Base-by-base conservation (phyloP, 2,888 invertebrate genomes). In the Apomyelois bistriatella region DNA sequence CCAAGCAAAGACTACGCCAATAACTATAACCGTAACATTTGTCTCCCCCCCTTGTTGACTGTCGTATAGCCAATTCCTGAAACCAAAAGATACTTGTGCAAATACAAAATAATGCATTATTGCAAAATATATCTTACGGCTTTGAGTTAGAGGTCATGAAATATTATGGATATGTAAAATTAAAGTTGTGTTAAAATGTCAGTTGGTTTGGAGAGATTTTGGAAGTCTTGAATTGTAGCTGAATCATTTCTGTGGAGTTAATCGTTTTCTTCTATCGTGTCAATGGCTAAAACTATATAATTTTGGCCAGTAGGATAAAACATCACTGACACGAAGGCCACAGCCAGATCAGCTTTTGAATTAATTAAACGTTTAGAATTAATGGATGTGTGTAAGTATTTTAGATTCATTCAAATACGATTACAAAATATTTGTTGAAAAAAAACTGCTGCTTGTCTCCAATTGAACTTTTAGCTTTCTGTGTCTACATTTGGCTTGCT, bases 21-120 rank as follows among this genome's bases (percentile, higher is more conserved):
- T 84, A 82, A 82, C 82, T 75, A 77, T 86, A 84, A 84, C 79
- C 74, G 74, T 87, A 82, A 85, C 77, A 74, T 79, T 81, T 77
- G 74, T 78, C 78, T 79, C 64, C 62, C 67, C 66, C 69, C 57
- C 68, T 74, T 73, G 72, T 76, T 75, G 74, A 77, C 74, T 68
- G 68, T 70, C 63, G 66, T 59, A 61, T 66, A 72, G 75, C 69
- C 74, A 77, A 78, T 82, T 74, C 69, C 68, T 62, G 64, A 58
- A 65, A 57, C 59, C 59, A 54, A 52, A 46, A 35, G 41, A 43
- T 10, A 35, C 15, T 35, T 43, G 32, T 43, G 38, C 43, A 12
- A 32, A 7, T 13, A 16, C 3, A 3, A 16, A 37, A 12, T 30
- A 16, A 7, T 13, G 36, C 28, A 16, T 28, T 22, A 40, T 38